A percentile compares a stretch with the other conserved stretches of the same genome.
These are phyloP conservation scores for Haliclona indistincta DNA, from an alignment of 37 sponge, comb jelly and placozoan genomes.

Conservation along the genomic window DNA sequence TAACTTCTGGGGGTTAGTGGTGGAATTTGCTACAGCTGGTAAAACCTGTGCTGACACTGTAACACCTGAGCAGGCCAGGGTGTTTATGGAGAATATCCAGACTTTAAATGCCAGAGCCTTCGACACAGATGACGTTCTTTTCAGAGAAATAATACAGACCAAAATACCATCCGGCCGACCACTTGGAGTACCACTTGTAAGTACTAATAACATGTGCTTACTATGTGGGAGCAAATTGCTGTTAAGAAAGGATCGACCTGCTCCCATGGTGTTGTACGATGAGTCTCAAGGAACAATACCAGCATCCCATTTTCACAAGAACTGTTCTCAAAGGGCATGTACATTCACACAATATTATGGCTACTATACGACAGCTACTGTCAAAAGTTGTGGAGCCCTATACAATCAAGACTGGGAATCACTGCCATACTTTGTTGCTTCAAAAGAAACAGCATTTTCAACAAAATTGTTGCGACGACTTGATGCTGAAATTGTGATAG, in stretches of 20 bases:
- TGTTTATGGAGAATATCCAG: conserved; percentile 17
- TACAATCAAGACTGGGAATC: conserved; percentile 26
- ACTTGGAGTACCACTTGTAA: conserved; percentile 21
- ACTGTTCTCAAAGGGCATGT: conserved; percentile 11
- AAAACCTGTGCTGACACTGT: background rate
- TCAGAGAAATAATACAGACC: conserved; percentile 1
- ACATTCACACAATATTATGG: conserved; percentile 32
- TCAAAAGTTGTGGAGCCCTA: background rate
- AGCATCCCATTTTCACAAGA: conserved; percentile 10
- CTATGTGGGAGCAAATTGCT: conserved; percentile 9
- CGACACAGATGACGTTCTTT: background rate
- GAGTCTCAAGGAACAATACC: background rate
- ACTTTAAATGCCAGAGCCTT: conserved; percentile 12
- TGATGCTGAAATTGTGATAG: conserved; percentile 36
- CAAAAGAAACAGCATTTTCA: conserved; percentile 25
- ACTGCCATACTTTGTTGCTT: conserved; percentile 23
- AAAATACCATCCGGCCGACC: background rate
- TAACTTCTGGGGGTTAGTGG: conserved; percentile 14
- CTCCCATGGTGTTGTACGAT: background rate
- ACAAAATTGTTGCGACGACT: conserved; percentile 12
- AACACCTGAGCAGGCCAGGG: background rate
- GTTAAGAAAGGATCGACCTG: background rate
- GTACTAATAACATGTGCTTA: background rate
- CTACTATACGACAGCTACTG: conserved; percentile 16
- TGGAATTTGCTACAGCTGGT: conserved; percentile 27